Evolutionary conservation across 1,140 invertebrate genomes (phyloP).

Genomic region (Hycleus phaleratus): DNA sequence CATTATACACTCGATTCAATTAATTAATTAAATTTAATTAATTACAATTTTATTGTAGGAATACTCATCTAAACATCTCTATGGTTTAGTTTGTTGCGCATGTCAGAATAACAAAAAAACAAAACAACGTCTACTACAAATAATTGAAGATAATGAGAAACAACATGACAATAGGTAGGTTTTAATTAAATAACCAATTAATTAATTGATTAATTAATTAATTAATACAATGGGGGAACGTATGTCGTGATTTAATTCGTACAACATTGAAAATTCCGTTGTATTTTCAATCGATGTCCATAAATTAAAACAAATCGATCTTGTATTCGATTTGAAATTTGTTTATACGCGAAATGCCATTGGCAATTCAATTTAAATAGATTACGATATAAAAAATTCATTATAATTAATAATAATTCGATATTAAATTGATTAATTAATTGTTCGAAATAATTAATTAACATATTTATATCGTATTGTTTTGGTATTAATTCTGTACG

Average conservation of each 20-base stretch:
- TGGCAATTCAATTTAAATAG: slow-evolving; percentile 29
- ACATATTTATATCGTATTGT: slow-evolving; percentile 39
- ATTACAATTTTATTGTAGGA: slow-evolving; percentile 46
- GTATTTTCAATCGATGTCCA: slow-evolving; percentile 27
- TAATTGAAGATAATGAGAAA: slow-evolving; percentile 59
- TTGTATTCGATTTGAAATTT: slow-evolving; percentile 36
- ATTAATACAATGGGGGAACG: no score
- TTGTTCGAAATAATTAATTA: slow-evolving; percentile 37
- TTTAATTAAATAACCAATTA: no score
- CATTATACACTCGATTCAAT: no score
- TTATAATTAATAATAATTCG: slow-evolving; percentile 33
- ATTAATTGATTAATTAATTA: no score
- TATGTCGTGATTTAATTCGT: no score
- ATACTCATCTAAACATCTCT: slow-evolving; percentile 82
- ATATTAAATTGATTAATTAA: slow-evolving; percentile 33
- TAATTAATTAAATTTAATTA: neutral
- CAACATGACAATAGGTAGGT: slow-evolving; percentile 2
- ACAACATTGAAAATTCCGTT: slow-evolving; percentile 25
- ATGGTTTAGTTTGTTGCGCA: slow-evolving; percentile 74
- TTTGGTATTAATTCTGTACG: slow-evolving; percentile 33
- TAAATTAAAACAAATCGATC: slow-evolving; percentile 38
- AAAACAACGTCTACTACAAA: slow-evolving; percentile 62
- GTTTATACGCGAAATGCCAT: slow-evolving; percentile 40
- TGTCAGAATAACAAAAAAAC: slow-evolving; percentile 84
- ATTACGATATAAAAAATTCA: slow-evolving; percentile 40